Conservation (phyloP, 2,888 invertebrate genomes). For the Drosophila demipolita region DNA sequence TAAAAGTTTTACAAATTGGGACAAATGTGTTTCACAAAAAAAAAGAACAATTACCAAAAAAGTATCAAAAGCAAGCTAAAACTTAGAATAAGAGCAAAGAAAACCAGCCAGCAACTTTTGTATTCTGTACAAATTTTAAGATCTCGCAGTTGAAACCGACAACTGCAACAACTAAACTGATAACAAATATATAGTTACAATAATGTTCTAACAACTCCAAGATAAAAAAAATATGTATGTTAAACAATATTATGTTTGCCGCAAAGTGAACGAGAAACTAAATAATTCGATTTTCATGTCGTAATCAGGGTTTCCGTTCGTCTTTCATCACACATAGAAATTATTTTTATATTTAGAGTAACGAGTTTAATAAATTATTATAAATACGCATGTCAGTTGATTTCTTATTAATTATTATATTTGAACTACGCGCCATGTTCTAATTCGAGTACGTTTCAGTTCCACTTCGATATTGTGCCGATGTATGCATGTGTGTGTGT, state of each 20-base stretch:
- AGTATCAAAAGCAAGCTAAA: slow-evolving; percentile 7
- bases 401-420: not conserved
- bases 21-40: slow-evolving; percentile 11
- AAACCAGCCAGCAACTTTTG: slow-evolving; percentile 10
- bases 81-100: not conserved
- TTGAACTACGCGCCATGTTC: slow-evolving; percentile 27
- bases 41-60: slow-evolving; percentile 1
- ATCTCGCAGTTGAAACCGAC: slow-evolving; percentile 29
- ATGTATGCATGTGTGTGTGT: too few species aligned
- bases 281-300: not conserved
- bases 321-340: slow-evolving; percentile 21
- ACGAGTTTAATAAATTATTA: slow-evolving; percentile 38
- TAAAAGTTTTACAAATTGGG: not conserved
- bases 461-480: slow-evolving; percentile 1
- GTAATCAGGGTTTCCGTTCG: slow-evolving; percentile 10
- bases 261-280: not conserved
- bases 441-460: slow-evolving; percentile 23
- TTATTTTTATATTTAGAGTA: slow-evolving; percentile 23
- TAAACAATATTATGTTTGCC: not conserved
- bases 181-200: not conserved
- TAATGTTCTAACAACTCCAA: not conserved
- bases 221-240: not conserved
- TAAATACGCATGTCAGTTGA: not conserved
- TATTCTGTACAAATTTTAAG: slow-evolving; percentile 30
- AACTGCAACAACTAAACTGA: slow-evolving; percentile 7